Conservation (phyloP, 2,888 invertebrate genomes). For the Lasioglossum malachurum region DNA sequence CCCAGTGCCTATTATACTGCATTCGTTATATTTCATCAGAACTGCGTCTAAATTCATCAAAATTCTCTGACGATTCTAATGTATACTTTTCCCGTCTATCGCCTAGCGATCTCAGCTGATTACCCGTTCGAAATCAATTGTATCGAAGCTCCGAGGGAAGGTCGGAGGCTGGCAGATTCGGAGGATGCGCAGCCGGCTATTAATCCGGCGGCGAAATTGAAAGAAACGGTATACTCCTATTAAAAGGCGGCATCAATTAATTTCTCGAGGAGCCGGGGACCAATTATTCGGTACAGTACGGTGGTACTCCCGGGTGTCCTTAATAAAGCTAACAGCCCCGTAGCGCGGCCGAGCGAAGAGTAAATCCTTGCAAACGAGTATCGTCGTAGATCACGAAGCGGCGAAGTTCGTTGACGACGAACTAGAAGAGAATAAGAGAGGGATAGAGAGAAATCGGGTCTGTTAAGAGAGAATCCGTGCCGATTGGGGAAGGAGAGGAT, state of each 20-base stretch:
- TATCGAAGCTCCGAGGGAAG: not conserved
- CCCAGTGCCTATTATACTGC: too few relatives aligned
- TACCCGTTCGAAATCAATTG: not conserved
- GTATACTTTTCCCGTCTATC: not conserved
- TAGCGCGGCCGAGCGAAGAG: not conserved
- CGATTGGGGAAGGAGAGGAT: not conserved
- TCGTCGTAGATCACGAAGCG: not conserved
- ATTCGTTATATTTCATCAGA: too few relatives aligned
- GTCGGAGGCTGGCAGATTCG: not conserved
- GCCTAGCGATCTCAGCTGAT: not conserved
- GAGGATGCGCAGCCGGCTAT: not conserved
- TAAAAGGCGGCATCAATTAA: slow-evolving; percentile 12
- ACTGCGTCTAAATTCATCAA: too few relatives aligned
- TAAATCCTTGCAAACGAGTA: slow-evolving; percentile 9
- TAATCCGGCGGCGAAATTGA: slow-evolving; percentile 12
- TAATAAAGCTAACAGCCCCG: slow-evolving; percentile 14
- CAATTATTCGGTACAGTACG: not conserved
- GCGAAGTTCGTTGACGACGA: not conserved
- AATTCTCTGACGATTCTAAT: not conserved
- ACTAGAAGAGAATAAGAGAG: not conserved
- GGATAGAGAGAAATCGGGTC: not conserved
- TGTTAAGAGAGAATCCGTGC: not conserved
- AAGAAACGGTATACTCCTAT: slow-evolving; percentile 10
- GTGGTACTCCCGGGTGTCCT: slow-evolving; percentile 6
- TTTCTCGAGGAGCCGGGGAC: not conserved